Evolutionary conservation across 2,113 vertebrate species (phyloP), one percentile per base, ranked within the genome.

Genomic region (Lycocorax pyrrhopterus): DNA sequence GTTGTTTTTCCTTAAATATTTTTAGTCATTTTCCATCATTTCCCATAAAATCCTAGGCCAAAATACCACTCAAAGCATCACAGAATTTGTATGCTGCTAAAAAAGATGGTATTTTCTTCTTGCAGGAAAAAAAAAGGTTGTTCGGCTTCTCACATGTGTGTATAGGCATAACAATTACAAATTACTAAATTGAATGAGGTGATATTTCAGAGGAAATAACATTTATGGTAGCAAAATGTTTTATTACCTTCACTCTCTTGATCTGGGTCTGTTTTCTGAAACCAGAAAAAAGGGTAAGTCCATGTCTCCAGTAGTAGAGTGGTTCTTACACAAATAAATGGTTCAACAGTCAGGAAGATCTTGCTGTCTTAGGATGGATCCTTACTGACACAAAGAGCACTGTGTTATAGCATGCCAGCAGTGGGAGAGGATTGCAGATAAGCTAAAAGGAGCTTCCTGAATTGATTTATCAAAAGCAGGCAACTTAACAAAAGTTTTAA

Each of bases 1-100:
- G 74, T 77, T 77, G 49, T 71, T 97, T 93, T 82, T 67, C 46
- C 35, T 49, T 29, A 63, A 49, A 51, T 77, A 71, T 84, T 71
- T 84, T 79, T 63, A 87, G 89, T 78, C 74, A 33, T 78, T 97
- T 95, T 96, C 78, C 59, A 53, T 75, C 33, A 87, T 69, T 86
- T 95, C 35, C 69, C 90, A 83, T 68, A 71, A 84, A 90, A 77
- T 59, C 39, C 55, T 68, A 79, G 21, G 58, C 95, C 80, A 89
- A 92, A 96, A 79, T 44, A 89, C 47, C 73, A 56, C 53, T 84
- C 60, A 55, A 66, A 93, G 19, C 60, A 60, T 76, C 73, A 79
- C 33, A 66, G 60, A 79, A 83, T 44, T 71, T 67, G 27, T 33
- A 17, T n/a, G 17, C 43, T 88, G 22, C 67, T 94, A 88, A 97